Base-by-base conservation (phyloP, 2,888 invertebrate species). In the Poecilus cupreus region DNA sequence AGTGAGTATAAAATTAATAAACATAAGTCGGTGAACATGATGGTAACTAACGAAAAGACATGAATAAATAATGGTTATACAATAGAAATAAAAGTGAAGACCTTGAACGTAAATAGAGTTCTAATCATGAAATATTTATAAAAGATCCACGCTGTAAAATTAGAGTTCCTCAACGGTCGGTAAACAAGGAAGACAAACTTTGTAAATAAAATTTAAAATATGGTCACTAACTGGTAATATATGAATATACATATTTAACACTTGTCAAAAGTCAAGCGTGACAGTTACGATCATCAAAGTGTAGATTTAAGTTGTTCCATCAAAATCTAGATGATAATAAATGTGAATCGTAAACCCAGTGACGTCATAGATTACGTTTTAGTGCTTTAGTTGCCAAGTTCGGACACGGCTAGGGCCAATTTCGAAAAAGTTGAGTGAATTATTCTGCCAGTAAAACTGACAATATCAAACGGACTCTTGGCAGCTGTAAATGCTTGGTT, bases 171-270 rank as follows among this genome's bases (percentile, higher is more conserved):
- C 26, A 68, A 11, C 13, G 43, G 43, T n/a, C 4, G 16, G 72
- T 72, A 72, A 72, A 72, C 46, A 72, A 72, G 72, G 72, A 72
- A 72, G 72, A 24, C 46, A 72, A 72, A 72, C 46, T 46, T 46
- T 72, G 72, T 72, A 72, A 46, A 72, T 72, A 72, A 72, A 72
- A 46, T 72, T 24, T 72, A 72, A 72, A 46, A 72, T 72, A 72
- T 46, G 46, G 24, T 46, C 46, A 46, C 72, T 72, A 46, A 72
- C 72, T 46, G 22, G 46, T 72, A 72, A 72, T 72, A 72, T 72
- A 72, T 72, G 72, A 68, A 68, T 72, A 72, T 43, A 72, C 72
- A 72, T 72, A 72, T 72, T 72, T 72, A 72, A 72, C 72, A 72
- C 72, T 72, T 43, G 72, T 72, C 72, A 72, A 72, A 43, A 72